A percentile compares a stretch with the other conserved stretches of the same genome.
Conservation (phyloP, 2,888 invertebrate species). For the Patella pellucida region DNA sequence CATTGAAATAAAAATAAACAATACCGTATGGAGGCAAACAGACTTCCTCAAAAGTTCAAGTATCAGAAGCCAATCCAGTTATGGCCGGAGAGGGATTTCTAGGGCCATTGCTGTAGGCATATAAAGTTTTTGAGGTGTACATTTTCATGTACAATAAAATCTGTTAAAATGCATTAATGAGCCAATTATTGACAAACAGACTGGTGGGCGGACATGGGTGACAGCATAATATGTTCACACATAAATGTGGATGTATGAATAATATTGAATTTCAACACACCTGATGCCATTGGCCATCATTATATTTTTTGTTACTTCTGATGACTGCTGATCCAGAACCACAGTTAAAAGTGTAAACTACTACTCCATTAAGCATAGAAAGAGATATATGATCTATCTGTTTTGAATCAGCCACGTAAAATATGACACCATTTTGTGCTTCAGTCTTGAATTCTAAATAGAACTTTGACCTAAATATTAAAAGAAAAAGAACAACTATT, state of each 20-base stretch:
- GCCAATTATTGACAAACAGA: too few species aligned
- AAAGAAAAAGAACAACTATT: conserved; percentile 12
- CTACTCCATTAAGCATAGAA: conserved; percentile 81
- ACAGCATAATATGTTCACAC: too few species aligned
- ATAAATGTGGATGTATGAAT: background rate
- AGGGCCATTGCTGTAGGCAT: too few species aligned
- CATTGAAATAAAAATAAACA: too few species aligned
- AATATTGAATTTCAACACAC: conserved; percentile 73
- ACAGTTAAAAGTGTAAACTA: conserved; percentile 87
- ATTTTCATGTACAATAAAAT: too few species aligned
- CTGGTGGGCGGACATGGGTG: too few species aligned
- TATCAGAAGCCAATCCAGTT: too few species aligned
- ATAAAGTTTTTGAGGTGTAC: too few species aligned
- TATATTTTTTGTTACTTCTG: conserved; percentile 82
- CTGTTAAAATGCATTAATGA: too few species aligned
- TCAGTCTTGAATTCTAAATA: conserved; percentile 85
- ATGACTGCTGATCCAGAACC: conserved; percentile 85
- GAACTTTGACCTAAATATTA: conserved; percentile 78
- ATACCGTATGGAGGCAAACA: too few species aligned
- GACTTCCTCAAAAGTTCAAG: too few species aligned
- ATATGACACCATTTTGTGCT: conserved; percentile 83
- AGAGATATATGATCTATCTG: conserved; percentile 89
- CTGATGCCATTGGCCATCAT: conserved; percentile 92
- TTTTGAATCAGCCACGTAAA: conserved; percentile 80
- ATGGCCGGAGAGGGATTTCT: too few species aligned